Percentiles rank a stretch among this genome's conserved stretches.
phyloP scores from a whole-genome alignment of 2,113 vertebrate genomes.

The Pseudopodoces humilis region DNA sequence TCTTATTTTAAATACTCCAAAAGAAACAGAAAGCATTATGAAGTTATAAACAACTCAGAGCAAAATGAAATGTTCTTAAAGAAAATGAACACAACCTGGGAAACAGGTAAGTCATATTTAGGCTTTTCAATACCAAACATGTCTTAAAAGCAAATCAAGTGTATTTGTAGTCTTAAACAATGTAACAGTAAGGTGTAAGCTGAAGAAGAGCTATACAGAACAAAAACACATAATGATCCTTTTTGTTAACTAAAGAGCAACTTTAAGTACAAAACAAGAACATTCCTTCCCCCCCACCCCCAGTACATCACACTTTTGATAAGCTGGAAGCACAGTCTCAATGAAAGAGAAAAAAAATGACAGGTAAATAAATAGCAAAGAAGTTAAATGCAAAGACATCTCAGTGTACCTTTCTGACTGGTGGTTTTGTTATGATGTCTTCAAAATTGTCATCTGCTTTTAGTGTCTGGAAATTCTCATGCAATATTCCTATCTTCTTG shows the following conservation, averaged over 20 bases:
- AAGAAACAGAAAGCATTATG: not conserved
- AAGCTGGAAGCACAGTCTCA: not conserved
- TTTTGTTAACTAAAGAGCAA: not conserved
- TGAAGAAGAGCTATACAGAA: not conserved
- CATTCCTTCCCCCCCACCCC: fast-evolving
- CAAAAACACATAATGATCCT: not conserved
- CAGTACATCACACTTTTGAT: not conserved
- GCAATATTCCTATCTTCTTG: slow-evolving; percentile 97
- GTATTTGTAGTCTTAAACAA: not conserved
- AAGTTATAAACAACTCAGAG: not conserved
- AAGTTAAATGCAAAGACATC: not conserved
- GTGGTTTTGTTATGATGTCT: slow-evolving; percentile 93
- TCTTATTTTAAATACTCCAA: not conserved
- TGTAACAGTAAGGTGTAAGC: not conserved
- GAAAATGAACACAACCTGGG: not conserved
- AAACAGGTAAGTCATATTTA: not conserved
- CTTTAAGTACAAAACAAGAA: not conserved
- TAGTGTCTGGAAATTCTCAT: slow-evolving; percentile 95
- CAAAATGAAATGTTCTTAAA: not conserved
- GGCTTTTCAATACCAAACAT: not conserved
- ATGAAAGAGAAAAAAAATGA: not conserved
- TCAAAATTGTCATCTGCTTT: slow-evolving; percentile 94
- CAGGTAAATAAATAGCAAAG: not conserved
- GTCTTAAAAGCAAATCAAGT: not conserved
- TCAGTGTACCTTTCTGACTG: slow-evolving; percentile 91